Evolutionary conservation across 2,113 vertebrate genomes (phyloP), one percentile per base, ranked within the genome.

Genomic region (Hucho hucho): DNA sequence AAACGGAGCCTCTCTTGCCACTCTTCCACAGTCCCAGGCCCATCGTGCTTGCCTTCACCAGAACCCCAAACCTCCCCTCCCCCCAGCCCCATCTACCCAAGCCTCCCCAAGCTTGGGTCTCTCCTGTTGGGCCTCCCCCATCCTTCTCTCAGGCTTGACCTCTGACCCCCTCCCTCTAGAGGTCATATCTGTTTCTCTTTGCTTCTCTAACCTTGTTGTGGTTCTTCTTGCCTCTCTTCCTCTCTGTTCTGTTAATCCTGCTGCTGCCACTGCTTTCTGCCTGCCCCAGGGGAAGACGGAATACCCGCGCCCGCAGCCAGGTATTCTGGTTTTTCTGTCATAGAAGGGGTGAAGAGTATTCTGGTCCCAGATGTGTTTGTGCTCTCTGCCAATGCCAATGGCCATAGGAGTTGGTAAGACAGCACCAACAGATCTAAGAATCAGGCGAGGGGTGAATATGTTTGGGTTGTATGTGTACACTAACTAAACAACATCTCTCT

Each of bases 261-360:
- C 94, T 93, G 93, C 92, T 82, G 84, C 94, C 95, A 92, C 37
- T 43, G 37, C 93, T 95, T 93, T 93, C 93, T 89, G 84, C 84
- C 93, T 89, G 84, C 84, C 92, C 93, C 96, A 97, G 96, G 96
- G 97, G 96, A 95, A 94, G 96, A 95, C 94, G 97, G 93, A 98
- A 98, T 96, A 93, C 96, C 78, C 96, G 96, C 90, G 90, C 95
- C 63, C 96, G 96, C 89, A 97, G 94, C 90, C 97, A 98, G 97
- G 96, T 98, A 98, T 92, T 94, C 37, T 43, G 37, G 37, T 43
- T 43, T 11, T 43, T 43, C 90, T 88, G 88, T 53, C 49, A 53
- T 53, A 53, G 16, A 14, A 14, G 3, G 13, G 13, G 11, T 43
- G 37, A 43, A 43, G 49, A 53, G 49, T 53, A 16, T 14, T 16